phyloP scores from a whole-genome alignment of 2,888 invertebrate genomes.

The Fragum sueziense region DNA sequence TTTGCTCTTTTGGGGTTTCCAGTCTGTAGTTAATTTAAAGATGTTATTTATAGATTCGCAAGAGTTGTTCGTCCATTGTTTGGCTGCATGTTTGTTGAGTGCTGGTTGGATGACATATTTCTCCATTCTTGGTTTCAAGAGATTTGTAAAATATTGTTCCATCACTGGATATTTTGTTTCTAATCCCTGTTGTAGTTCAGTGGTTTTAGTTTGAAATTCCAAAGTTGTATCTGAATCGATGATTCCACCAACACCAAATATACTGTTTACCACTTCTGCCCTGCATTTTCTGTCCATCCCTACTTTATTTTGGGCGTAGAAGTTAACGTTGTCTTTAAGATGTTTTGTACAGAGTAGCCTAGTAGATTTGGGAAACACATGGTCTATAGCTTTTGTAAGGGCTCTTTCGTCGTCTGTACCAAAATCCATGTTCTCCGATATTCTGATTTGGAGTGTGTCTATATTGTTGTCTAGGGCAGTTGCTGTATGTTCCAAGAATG shows the following conservation, averaged over 20 bases:
- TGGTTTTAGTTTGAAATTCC: background rate
- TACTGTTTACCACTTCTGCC: background rate
- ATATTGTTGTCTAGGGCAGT: constrained; percentile 25
- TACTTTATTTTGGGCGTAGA: constrained; percentile 18
- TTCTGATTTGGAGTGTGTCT: constrained; percentile 15
- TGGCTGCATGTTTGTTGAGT: background rate
- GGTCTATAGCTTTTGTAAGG: constrained; percentile 28
- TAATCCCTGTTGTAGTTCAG: background rate
- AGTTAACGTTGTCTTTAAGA: constrained; percentile 27
- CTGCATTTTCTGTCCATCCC: too few species aligned
- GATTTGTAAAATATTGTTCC: background rate
- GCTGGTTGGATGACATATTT: constrained; percentile 7
- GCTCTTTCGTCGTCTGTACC: constrained; percentile 33
- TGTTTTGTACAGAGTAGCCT: constrained; percentile 37
- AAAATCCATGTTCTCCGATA: constrained; percentile 29
- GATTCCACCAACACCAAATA: background rate
- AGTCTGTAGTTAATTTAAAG: constrained; percentile 31
- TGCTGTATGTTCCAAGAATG: constrained; percentile 29
- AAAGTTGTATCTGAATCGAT: background rate
- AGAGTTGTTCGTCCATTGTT: constrained; percentile 43
- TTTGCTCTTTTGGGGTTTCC: constrained; percentile 29
- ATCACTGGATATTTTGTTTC: background rate
- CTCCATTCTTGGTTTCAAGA: background rate
- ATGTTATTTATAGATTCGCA: constrained; percentile 38
- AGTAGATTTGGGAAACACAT: constrained; percentile 22